Conservation (phyloP, 2,113 vertebrate genomes). For the Anarrhichthys ocellatus region DNA sequence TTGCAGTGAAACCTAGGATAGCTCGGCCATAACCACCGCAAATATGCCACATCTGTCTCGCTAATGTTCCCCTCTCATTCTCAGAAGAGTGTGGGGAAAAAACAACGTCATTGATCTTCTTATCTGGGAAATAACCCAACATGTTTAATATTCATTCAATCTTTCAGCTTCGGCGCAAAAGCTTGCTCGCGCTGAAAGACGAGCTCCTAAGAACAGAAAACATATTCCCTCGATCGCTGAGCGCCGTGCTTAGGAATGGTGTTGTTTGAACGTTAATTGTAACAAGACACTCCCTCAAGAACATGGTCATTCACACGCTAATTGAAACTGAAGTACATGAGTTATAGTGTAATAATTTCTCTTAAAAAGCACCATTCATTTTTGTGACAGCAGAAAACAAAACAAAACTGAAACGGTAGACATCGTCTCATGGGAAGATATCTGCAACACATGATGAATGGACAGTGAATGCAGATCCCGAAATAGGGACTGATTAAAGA, state of each 20-base stretch:
- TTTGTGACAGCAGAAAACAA: slow-evolving; percentile 62
- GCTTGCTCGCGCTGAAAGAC: slow-evolving; percentile 64
- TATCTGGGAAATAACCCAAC: slow-evolving; percentile 68
- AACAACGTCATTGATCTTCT: slow-evolving; percentile 65
- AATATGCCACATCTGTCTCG: slow-evolving; percentile 43
- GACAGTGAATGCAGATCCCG: slow-evolving; percentile 11
- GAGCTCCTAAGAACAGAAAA: slow-evolving; percentile 54
- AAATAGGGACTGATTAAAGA: slow-evolving; percentile 21
- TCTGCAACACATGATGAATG: slow-evolving; percentile 20
- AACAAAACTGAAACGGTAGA: slow-evolving; percentile 31
- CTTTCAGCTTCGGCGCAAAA: slow-evolving; percentile 56
- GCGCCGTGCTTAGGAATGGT: slow-evolving; percentile 38
- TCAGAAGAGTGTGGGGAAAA: slow-evolving; percentile 33
- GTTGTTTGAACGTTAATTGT: slow-evolving; percentile 58
- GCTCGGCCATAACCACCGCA: slow-evolving; percentile 17
- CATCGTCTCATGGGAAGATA: slow-evolving; percentile 49
- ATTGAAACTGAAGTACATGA: slow-evolving; percentile 71
- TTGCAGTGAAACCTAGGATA: slow-evolving; percentile 17
- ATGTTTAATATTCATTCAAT: slow-evolving; percentile 62
- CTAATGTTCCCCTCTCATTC: slow-evolving; percentile 45
- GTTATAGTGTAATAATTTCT: slow-evolving; percentile 48
- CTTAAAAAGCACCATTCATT: slow-evolving; percentile 68
- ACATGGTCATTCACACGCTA: slow-evolving; percentile 71
- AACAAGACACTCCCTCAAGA: slow-evolving; percentile 75
- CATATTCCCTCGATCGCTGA: slow-evolving; percentile 59